Base-by-base conservation (phyloP, 2,113 vertebrate species). In the Gopherus evgoodei region DNA sequence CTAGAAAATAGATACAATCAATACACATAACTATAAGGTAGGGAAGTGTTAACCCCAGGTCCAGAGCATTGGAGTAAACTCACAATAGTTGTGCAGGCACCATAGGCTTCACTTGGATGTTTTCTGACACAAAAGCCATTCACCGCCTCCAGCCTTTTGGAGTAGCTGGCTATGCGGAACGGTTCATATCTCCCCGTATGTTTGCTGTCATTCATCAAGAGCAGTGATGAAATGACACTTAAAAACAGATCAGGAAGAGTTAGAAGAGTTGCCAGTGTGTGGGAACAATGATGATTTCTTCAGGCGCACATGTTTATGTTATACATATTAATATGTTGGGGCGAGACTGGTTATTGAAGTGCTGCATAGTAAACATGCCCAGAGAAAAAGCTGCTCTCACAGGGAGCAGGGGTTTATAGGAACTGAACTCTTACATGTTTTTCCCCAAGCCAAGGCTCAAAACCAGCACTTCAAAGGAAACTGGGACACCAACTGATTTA, bases 21-120 rank as follows among this genome's bases (percentile, higher is more conserved):
- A 83, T n/a, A 93, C 31, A 81, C 35, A 14, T 82, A 78, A 92
- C 79, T 92, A 87, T 92, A 84, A 47, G 91, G 50, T 83, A 84
- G 49, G 56, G 1, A 1, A 53, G 44, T 76, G 86, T 85, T 91
- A 93, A 22, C 19, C 56, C 53, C 69, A 27, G 49, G 87, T 47
- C 75, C 25, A 78, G 90, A 69, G 53, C 1, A 17, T 2, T 50
- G 78, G 53, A 13, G 5, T n/a, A 94, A 24, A 27, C 59, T 72
- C 19, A 62, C 17, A 93, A 44, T 44, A 42, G 4, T 94, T 62
- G 81, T 24, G 10, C 44, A 76, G 56, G 35, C 22, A 87, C 24
- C 87, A 38, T 27, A 25, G 27, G 21, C 12, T 96, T 82, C 49
- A 53, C 35, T 87, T 81, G 3, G n/a, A 62, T 31, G 65, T 69